A percentile compares a stretch with the other conserved stretches of the same genome.
These are phyloP conservation scores for Aurelia sp. DNA, from an alignment of 30 jellyfish, hydroid and myxozoan species.

Conservation along the genomic window DNA sequence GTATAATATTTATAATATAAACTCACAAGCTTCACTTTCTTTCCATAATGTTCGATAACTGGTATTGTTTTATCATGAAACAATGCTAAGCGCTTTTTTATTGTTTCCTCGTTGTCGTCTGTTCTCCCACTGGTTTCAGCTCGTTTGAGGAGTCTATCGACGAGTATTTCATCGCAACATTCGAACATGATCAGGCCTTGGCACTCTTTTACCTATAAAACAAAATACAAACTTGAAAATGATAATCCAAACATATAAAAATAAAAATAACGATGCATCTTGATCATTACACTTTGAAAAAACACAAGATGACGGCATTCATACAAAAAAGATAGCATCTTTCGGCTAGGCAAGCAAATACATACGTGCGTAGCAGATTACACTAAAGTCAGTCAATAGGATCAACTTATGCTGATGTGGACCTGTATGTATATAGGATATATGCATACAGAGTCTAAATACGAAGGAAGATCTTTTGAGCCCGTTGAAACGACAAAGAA, in stretches of 20 bases:
- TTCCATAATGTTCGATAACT: slow-evolving; percentile 63
- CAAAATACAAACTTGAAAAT: slow-evolving; percentile 3
- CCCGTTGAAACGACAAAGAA: no score
- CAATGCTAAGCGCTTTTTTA: slow-evolving; percentile 73
- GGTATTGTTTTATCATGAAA: slow-evolving; percentile 90
- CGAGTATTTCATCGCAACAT: slow-evolving; percentile 68
- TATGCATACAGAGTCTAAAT: no score
- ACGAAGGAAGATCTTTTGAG: no score
- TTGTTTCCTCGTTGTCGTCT: slow-evolving; percentile 92
- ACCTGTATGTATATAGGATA: no score
- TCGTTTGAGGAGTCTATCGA: slow-evolving; percentile 74
- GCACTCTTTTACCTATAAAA: slow-evolving; percentile 64
- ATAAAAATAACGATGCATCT: no score
- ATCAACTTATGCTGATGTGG: no score
- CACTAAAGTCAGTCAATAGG: no score
- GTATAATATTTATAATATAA: not conserved
- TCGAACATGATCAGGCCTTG: slow-evolving; percentile 75
- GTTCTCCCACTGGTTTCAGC: slow-evolving; percentile 86
- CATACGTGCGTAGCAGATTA: no score
- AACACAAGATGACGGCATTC: no score
- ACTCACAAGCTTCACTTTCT: slow-evolving; percentile 78
- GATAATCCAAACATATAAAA: not conserved
- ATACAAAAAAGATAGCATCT: no score
- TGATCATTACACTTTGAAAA: no score
- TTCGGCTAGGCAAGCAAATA: no score